Evolutionary conservation across 2,888 invertebrate species (phyloP), one percentile per base, ranked within the genome.

Genomic region (Euphydryas editha): DNA sequence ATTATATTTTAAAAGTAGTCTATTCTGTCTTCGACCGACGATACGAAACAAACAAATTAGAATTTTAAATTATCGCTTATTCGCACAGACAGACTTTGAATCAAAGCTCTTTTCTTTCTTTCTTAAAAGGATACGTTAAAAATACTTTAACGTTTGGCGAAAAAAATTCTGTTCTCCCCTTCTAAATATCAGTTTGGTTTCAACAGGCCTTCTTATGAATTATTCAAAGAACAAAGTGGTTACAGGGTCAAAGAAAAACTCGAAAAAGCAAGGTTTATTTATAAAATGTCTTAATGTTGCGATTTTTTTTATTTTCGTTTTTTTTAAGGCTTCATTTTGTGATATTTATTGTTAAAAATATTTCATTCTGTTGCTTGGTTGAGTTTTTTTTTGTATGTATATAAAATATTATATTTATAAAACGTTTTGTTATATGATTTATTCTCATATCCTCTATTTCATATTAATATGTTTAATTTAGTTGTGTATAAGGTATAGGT

Each of bases 211-310:
- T 15, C 7, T 24, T 24, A 61, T 69, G 67, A 69, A 67, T 69
- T 47, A 69, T 69, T 69, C 69, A 69, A 64, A 42, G 46, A 24
- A 65, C 65, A 55, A 65, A 64, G 36, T 59, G 64, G 64, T 24
- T 30, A 17, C 36, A 36, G 30, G 59, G 59, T 63, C 62, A 57
- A 58, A 49, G 21, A 13, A 57, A 20, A 49, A 58, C 21, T 20
- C 46, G 10, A 18, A 13, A 8, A 18, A 17, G n/a, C 54, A 56
- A 30, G 30, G 30, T 37, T 62, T 46, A 17, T 56, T 62, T 62
- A 54, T 58, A 37, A 57, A 57, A 49, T 24, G 37, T 63, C 47
- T 24, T 24, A 17, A 42, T 20, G 30, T 10, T 5, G 30, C 11
- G 47, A 13, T 18, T 63, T 57, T 39, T 57, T 49, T 24, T 21